Conservation (phyloP, 2,888 invertebrate species). For the Globia sparganii region DNA sequence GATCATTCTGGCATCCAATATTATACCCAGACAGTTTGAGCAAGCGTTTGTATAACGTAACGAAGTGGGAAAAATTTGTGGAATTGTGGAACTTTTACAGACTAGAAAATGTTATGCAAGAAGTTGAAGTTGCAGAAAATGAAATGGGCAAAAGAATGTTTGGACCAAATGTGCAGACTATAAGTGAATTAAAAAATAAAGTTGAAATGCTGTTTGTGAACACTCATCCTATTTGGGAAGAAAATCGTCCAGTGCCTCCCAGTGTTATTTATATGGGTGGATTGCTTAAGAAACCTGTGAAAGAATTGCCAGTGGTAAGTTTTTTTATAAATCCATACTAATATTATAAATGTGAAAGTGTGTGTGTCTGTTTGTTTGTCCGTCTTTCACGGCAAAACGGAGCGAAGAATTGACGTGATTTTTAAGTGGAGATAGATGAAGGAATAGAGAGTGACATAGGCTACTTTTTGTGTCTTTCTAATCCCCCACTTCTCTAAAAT, state of each 20-base stretch:
- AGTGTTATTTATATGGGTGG: constrained; percentile 81
- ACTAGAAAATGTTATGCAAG: constrained; percentile 36
- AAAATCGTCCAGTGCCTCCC: constrained; percentile 79
- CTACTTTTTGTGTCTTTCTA: too few species aligned
- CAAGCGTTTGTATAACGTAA: constrained; percentile 66
- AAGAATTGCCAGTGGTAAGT: constrained; percentile 44
- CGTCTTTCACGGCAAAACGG: too few species aligned
- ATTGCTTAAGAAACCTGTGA: constrained; percentile 29
- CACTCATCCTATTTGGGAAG: constrained; percentile 77
- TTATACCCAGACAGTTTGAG: constrained; percentile 66
- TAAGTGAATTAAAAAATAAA: constrained; percentile 68
- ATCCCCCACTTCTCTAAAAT: too few species aligned
- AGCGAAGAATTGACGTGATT: too few species aligned
- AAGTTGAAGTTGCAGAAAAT: constrained; percentile 54
- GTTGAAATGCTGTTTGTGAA: constrained; percentile 83
- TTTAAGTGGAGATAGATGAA: too few species aligned
- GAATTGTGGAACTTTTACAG: constrained; percentile 57
- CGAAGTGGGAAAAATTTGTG: constrained; percentile 70
- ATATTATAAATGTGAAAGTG: too few species aligned
- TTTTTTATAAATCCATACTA: not conserved
- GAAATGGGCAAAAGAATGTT: constrained; percentile 60
- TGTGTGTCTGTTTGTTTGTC: too few species aligned
- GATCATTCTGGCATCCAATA: constrained; percentile 69
- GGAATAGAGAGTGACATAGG: too few species aligned
- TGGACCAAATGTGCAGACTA: constrained; percentile 65